These are phyloP conservation scores for Pan paniscus DNA, from an alignment of 2,113 vertebrate species.

Conservation along the genomic window DNA sequence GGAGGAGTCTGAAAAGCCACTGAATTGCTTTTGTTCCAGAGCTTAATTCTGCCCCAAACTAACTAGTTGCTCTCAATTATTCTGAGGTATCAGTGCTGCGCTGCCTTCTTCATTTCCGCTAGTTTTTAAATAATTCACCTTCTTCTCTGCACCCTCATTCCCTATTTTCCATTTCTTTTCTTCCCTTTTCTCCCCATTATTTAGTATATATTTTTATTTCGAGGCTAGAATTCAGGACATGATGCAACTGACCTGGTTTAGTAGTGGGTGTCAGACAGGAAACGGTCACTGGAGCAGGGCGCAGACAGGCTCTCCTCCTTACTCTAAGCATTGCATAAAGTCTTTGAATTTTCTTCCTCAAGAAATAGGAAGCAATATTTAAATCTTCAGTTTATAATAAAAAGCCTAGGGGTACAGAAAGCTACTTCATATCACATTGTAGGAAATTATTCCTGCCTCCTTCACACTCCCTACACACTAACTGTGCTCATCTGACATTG, in stretches of 20 bases:
- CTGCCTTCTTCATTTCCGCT: not conserved
- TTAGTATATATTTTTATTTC: not conserved
- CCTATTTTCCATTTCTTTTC: not conserved
- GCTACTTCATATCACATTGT: not conserved
- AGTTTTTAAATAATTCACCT: not conserved
- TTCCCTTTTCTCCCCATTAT: not conserved
- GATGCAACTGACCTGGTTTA: not conserved
- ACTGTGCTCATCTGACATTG: not conserved
- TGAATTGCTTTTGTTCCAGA: not conserved
- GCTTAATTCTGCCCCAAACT: not conserved
- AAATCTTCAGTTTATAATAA: not conserved
- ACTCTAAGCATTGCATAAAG: not conserved
- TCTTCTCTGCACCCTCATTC: not conserved
- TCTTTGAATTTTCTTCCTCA: conserved; percentile 2
- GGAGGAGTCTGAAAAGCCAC: not conserved
- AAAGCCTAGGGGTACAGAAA: not conserved
- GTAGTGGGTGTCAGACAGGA: not conserved
- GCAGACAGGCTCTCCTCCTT: not conserved
- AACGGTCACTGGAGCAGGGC: not conserved
- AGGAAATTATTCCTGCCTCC: not conserved
- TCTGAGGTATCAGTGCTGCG: not conserved
- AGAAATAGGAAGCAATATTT: not conserved
- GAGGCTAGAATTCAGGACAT: not conserved
- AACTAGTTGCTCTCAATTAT: not conserved
- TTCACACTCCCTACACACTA: not conserved